phyloP scores from a whole-genome alignment of 2,888 invertebrate genomes.

The Nemotelus nigrinus region DNA sequence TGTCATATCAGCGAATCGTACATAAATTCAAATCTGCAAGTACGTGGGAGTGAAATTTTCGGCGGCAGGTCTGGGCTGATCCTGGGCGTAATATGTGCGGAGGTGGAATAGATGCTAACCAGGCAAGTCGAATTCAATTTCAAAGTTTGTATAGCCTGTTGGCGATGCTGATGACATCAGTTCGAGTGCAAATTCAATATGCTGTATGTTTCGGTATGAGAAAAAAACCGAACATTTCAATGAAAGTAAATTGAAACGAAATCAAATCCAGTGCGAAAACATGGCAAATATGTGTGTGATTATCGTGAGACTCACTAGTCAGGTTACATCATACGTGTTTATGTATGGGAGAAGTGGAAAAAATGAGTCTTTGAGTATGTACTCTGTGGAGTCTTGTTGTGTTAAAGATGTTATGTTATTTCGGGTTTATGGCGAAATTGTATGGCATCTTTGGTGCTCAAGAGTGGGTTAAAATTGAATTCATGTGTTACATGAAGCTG shows the following conservation, averaged over 20 bases:
- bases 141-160: constrained; percentile 32
- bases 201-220: background rate
- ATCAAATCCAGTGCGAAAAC: constrained; percentile 16
- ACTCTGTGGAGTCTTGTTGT: too few species aligned
- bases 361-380: too few species aligned
- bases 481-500: too few species aligned
- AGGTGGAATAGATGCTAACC: background rate
- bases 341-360: too few species aligned
- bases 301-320: background rate
- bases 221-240: constrained; percentile 3
- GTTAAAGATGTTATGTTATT: too few species aligned
- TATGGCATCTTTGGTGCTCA: too few species aligned
- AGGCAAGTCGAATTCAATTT: constrained; percentile 19
- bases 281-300: background rate
- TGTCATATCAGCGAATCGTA: background rate
- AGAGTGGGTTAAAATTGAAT: too few species aligned
- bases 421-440: too few species aligned
- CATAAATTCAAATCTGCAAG: too few species aligned
- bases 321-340: background rate
- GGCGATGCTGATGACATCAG: constrained; percentile 18
- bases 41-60: too few species aligned
- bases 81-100: too few species aligned
- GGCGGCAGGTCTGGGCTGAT: too few species aligned
- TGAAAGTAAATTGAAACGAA: constrained; percentile 28
- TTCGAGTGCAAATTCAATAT: constrained; percentile 36